Evolutionary conservation across 2,888 invertebrate species (phyloP), one percentile per base, ranked within the genome.

Genomic region (Lasioglossum figueresi): DNA sequence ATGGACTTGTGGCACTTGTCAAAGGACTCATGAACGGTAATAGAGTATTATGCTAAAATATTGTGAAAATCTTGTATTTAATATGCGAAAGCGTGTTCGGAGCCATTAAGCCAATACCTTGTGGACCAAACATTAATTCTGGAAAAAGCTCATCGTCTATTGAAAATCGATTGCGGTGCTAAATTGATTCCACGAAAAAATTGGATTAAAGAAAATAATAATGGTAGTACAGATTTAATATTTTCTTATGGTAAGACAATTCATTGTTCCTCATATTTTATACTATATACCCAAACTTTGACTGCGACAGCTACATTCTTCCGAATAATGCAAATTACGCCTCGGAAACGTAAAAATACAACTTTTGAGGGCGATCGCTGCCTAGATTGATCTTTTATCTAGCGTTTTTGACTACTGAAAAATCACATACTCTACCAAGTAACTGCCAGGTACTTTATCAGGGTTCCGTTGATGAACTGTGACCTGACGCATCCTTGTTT

Each of bases 1-100:
- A 59, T 59, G 59, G 59, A 59, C 59, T 59, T 27, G 59, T 59
- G 59, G 59, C 59, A 59, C 14, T 59, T 4, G 59, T 59, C 59
- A 59, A 59, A 59, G 59, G 27, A 59, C 12, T 27, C 27, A 4
- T 59, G 27, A 59, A 59, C 59, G 16, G 27, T 59, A 59, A 59
- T 59, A 59, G 59, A 31, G 27, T 59, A 59, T 59, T 59, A 59
- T 59, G 2, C 59, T 59, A 16, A 59, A 59, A 59, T 27, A 59
- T 59, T 59, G 59, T 59, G 59, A 59, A 59, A 59, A 31, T 59
- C 59, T 59, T 14, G 59, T 31, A 59, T 59, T 27, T 16, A 27
- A 59, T 59, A 59, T 14, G 14, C 59, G 14, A 59, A 59, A 59
- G 59, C 59, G 14, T 4, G 59, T 5, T 27, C 59, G 27, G 27